Evolutionary conservation across 2,113 vertebrate species (phyloP), one percentile per base, ranked within the genome.

Genomic region (Cochlearius cochlearius): DNA sequence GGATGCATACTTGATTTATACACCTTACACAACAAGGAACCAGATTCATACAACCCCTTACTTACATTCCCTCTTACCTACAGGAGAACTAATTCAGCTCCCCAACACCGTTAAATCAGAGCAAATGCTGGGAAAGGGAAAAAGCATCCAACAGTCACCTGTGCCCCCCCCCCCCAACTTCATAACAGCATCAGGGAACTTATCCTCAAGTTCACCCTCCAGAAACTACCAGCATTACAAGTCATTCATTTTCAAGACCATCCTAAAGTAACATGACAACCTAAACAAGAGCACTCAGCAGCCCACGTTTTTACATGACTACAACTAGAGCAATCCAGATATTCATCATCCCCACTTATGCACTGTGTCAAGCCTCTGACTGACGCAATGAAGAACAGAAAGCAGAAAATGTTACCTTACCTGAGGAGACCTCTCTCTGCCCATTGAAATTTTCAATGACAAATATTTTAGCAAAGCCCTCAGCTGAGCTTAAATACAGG

Each of bases 401-500:
- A 73, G 16, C 36, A 78, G 25, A 83, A 36, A 43, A 43, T 43
- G 41, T 43, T 72, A 32, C 25, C 29, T 72, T 50, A 27, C 3
- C 32, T 50, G 59, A 60, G 10, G 9, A 77, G 36, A 62, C 12
- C 15, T 15, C 50, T 15, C 41, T 34, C 21, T 12, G 1, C 4
- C 4, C 11, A 16, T 0, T 27, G 9, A 71, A 39, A 30, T 15
- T 43, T 36, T 81, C 29, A 67, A 1, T 11, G 2, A 27, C 29
- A 86, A 81, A 72, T 0, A 11, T 0, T 15, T n/a, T 9, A 14
- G 2, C 1, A 19, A 1, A 2, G 0, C 1, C 41, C 25, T 15
- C 7, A 73, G 49, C 36, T 67, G 64, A 89, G 11, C 52, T 76
- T 62, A 62, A 81, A 71, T n/a, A 73, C 36, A 56, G 53, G 16